Evolutionary conservation across 2,888 invertebrate species (phyloP), one percentile per base, ranked within the genome.

Genomic region (Plagodis dolabraria): DNA sequence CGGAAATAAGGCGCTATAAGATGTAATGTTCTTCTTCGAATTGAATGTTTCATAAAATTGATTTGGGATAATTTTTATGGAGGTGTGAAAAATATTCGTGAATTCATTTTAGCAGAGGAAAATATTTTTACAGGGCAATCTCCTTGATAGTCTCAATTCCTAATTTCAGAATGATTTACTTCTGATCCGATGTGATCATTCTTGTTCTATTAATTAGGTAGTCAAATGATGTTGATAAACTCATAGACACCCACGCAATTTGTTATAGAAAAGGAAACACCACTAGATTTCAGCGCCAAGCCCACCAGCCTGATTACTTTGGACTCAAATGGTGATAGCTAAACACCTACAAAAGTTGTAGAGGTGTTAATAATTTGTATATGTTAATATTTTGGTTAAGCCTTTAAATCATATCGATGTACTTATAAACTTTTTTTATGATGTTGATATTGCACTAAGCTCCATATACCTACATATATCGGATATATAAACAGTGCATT

Each of bases 1-100:
- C 92, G 92, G 92, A 92, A 92, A 92, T 92, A 89, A 90, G 87
- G 86, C 83, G 88, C 85, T 83, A 86, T 86, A 80, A 85, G 78
- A 86, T 82, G 81, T 86, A 83, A 82, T 76, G 79, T 77, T 82
- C 77, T 79, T 79, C 77, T 73, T 77, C 72, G 82, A 82, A 86
- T 85, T 86, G 82, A 83, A 83, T 80, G 83, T 82, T 85, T 85
- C 82, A 67, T 66, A 76, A 79, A 83, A 82, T 79, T 67, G 75
- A 83, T 81, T 78, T 66, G 74, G 65, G 70, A 69, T 68, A 64
- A 68, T 64, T 67, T 62, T 61, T 57, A 46, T 64, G 65, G 52
- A 74, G 71, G 71, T 74, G 76, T 72, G 65, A 74, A 68, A 59
- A 62, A 46, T 38, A 22, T 8, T 5, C 22, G 22, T 1, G 22